Percentiles rank a stretch among this genome's conserved stretches.
phyloP scores from a whole-genome alignment of 2,797 vertebrate species.

The Anabacerthia variegaticeps region DNA sequence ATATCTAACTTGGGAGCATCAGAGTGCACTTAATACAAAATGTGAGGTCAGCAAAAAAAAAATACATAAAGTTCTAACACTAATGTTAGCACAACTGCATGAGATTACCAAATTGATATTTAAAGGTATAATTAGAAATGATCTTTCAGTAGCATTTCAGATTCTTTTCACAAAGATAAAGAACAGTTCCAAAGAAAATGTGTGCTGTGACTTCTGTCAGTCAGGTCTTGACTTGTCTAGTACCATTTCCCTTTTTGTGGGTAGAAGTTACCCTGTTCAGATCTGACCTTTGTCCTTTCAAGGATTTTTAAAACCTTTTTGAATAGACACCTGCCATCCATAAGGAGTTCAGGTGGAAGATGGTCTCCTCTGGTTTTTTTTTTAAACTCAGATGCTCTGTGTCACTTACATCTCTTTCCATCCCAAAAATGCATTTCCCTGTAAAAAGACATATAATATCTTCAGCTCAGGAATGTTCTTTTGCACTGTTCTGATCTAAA shows the following conservation, averaged over 20 bases:
- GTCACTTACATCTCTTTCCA: neutral
- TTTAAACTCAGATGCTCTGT: neutral
- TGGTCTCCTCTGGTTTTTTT: neutral
- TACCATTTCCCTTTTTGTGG: neutral
- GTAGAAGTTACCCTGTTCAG: neutral
- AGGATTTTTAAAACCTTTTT: neutral
- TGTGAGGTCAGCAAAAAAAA: neutral
- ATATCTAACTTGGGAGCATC: neutral
- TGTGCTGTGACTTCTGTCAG: neutral
- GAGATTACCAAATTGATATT: neutral
- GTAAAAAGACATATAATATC: neutral
- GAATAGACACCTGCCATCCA: neutral
- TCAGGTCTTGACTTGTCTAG: neutral
- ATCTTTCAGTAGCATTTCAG: neutral
- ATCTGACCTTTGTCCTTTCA: neutral
- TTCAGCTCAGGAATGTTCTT: neutral
- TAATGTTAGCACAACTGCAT: neutral
- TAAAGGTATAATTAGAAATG: neutral
- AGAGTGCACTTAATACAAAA: neutral
- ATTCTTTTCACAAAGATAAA: neutral
- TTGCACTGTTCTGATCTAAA: neutral
- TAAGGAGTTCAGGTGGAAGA: neutral
- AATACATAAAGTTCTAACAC: neutral
- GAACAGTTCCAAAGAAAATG: neutral
- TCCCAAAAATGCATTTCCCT: neutral